Evolutionary conservation across 2,888 invertebrate species (phyloP), one percentile per base, ranked within the genome.

Genomic region (Acanthococcus lagerstroemiae): DNA sequence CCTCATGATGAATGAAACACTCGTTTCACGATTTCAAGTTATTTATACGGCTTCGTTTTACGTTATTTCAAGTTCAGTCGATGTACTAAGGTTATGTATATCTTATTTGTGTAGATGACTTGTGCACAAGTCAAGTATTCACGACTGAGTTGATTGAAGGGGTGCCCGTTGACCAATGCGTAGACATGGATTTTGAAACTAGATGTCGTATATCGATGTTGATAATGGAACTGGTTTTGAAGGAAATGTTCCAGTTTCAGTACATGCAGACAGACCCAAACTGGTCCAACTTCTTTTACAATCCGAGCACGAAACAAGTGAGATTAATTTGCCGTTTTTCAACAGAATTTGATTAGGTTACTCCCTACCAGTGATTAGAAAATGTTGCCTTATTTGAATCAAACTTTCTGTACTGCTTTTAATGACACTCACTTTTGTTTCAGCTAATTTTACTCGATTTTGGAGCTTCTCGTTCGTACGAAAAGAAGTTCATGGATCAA

Each of bases 241-340:
- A 85, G 15, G 96, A 97, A 76, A 82, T 97, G 73, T 93, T 95
- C 74, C 85, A 87, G 69, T 86, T 94, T 74, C 83, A 85, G 56
- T 94, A 90, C 76, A 97, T 99, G 97, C 96, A 99, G 80, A 99
- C 99, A 0, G 99, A 99, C 80, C 97, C 99, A 0, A 99, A 99
- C 78, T 99, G 97, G 97, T 92, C 97, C 0, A 99, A 99, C 75
- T 99, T 99, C 77, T 86, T 97, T 70, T 97, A 95, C 75, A 91
- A 95, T 74, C 80, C 84, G 0, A 80, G 80, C 52, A 88, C 85
- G 7, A 85, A 83, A 73, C 85, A 88, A 78, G 84, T 84, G 73
- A n/a, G n/a, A n/a, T n/a, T n/a, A 19, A 3, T n/a, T 50, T 50
- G 25, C 12, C n/a, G n/a, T n/a, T n/a, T n/a, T n/a, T n/a, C n/a